Evolutionary conservation across 2,888 invertebrate genomes (phyloP), one percentile per base, ranked within the genome.

Genomic region (Coecobrya sp.): DNA sequence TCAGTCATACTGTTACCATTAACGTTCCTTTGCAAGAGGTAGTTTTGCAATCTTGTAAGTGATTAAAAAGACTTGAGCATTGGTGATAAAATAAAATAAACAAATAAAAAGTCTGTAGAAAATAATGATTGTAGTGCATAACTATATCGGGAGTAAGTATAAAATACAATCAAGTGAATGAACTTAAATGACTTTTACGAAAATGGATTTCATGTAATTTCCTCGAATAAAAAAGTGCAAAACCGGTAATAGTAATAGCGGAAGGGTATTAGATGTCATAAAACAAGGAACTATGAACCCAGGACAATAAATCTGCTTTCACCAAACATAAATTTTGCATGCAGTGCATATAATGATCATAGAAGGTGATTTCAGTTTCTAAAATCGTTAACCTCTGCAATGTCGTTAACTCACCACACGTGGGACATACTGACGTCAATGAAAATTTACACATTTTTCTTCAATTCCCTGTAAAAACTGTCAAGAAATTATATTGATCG

Each of bases 101-200:
- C 0, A 88, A 70, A 76, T 27, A 19, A 27, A 70, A 30, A 49
- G 70, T 27, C 36, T 16, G 19, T 62, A 62, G 62, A 45, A 36
- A 62, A 42, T 49, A 70, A 62, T 87, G 65, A 68, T 13, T 68
- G 13, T 25, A n/a, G 68, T 16, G 11, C 11, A 49, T 49, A 49
- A 49, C 1, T 49, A 13, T 49, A 13, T 13, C 10, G 13, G 11
- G 10, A 49, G 1, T 3, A 49, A 22, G 10, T 62, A 62, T 8
- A 79, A 27, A 49, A 11, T 65, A 65, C 36, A 59, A 70, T 42
- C 13, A 79, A 76, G 90, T 85, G 90, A 90, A 90, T 79, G 90
- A 90, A 90, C 90, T 85, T 90, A 62, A 62, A 85, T 90, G 79
- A 84, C 87, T 88, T 86, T 65, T 81, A n/a, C 25, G 42, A 45